Percentiles rank a stretch among this genome's conserved stretches.
Evolutionary conservation across 1,140 invertebrate genomes (phyloP).

Genomic region (Aricia agestis): DNA sequence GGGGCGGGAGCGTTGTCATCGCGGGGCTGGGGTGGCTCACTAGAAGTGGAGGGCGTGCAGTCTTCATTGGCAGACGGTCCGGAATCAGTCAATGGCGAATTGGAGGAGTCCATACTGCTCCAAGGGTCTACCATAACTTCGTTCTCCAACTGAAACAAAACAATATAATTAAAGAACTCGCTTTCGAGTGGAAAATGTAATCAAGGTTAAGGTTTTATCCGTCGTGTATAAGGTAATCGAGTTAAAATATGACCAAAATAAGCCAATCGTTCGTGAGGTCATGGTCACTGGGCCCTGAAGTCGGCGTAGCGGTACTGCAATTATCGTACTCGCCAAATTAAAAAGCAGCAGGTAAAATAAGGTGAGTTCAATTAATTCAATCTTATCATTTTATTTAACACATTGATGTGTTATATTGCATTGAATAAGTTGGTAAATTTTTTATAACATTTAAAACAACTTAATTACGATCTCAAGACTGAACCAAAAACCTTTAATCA

Average conservation of each 20-base stretch:
- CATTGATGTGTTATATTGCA: neutral
- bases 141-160: constrained; percentile 75
- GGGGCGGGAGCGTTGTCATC: constrained; percentile 44
- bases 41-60: constrained; percentile 66
- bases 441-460: too few relatives aligned
- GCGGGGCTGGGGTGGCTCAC: constrained; percentile 47
- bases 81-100: constrained; percentile 72
- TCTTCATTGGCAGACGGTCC: constrained; percentile 70
- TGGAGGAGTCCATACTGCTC: constrained; percentile 75
- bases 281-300: constrained; percentile 39
- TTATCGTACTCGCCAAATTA: neutral
- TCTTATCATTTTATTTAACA: neutral
- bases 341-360: neutral
- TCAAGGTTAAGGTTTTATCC: constrained; percentile 34
- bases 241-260: constrained; percentile 41
- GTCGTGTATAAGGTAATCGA: constrained; percentile 35
- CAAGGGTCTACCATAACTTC: constrained; percentile 75
- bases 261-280: constrained; percentile 39
- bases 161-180: constrained; percentile 11
- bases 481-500: too few relatives aligned
- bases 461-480: neutral
- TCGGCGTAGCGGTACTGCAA: constrained; percentile 14
- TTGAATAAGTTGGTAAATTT: neutral
- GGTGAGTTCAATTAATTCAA: neutral
- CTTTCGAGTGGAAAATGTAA: constrained; percentile 30